Conservation (phyloP, 2,888 invertebrate species). For the Rhogogaster chlorosoma region DNA sequence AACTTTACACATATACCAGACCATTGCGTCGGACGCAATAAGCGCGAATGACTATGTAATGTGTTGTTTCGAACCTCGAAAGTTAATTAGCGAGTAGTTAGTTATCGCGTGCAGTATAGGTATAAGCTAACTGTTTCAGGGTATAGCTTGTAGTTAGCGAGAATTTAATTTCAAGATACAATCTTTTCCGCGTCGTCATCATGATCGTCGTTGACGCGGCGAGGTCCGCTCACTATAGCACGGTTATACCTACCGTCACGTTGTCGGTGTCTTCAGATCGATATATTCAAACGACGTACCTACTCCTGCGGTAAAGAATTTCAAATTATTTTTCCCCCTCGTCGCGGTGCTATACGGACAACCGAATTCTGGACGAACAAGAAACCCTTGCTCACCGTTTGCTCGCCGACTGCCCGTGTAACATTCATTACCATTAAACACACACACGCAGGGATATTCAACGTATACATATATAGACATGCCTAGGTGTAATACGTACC, state of each 20-base stretch:
- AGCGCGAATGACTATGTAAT: neutral
- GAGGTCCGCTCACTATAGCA: neutral
- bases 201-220: constrained; percentile 2
- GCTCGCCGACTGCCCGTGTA: neutral
- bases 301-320: constrained; percentile 22
- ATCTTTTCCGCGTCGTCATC: neutral
- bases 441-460: neutral
- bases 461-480: neutral
- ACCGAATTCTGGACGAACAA: neutral
- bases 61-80: neutral
- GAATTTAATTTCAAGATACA: neutral
- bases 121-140: neutral
- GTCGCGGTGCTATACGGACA: neutral
- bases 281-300: constrained; percentile 33
- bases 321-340: constrained; percentile 33
- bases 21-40: too few species aligned
- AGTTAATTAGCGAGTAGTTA: neutral
- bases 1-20: neutral
- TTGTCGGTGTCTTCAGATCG: constrained; percentile 32
- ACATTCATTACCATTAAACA: neutral
- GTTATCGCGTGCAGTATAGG: neutral
- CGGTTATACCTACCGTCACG: constrained; percentile 14
- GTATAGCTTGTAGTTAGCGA: neutral
- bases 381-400: constrained; percentile 24
- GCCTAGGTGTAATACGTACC: neutral